Base-by-base conservation (phyloP, 2,888 invertebrate genomes). In the Drosophila paranaensis region DNA sequence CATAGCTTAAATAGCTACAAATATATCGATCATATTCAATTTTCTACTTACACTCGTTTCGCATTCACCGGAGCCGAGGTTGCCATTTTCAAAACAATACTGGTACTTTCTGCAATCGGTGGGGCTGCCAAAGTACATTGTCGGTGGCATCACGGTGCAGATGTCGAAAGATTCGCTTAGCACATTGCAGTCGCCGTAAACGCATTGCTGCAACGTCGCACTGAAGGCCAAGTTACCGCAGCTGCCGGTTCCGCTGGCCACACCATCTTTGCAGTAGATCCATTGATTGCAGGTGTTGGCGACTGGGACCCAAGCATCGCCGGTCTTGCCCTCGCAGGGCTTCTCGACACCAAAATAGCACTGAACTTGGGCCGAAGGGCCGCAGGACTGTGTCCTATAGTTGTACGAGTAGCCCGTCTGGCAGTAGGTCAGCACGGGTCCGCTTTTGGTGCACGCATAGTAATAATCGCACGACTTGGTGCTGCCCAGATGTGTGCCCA, bases 401-500 rank as follows among this genome's bases (percentile, higher is more conserved):
- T 78, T 40, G 46, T 74, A 83, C 20, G 71, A 1, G 16, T 71
- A 74, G 9, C 71, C 82, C 5, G 13, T 0, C 9, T 16, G 30
- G 42, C 83, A 83, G 0, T 10, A 2, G 5, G 27, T 6, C n/a
- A 51, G 27, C 3, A 55, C 56, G 3, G 83, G 83, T 13, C 83
- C 83, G 6, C 14, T 14, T 0, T 14, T 0, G 1, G 60, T 39
- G 56, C 83, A 83, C 11, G 46, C 43, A 27, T 83, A 83, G 43
- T 84, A 83, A 42, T 73, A 62, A 9, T 58, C 43, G 16, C 83
- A 83, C 40, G 85, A 73, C 10, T 8, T n/a, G 11, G 78, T 64
- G 64, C 83, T 87, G 37, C 85, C 83, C 25, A 83, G 53, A 25
- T 55, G 35, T 3, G 68, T 71, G 13, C 82, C 88, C 9, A n/a